A percentile compares a stretch with the other conserved stretches of the same genome.
Evolutionary conservation across 2,888 invertebrate genomes (phyloP).

Genomic region (Neuroscelio doddi): DNA sequence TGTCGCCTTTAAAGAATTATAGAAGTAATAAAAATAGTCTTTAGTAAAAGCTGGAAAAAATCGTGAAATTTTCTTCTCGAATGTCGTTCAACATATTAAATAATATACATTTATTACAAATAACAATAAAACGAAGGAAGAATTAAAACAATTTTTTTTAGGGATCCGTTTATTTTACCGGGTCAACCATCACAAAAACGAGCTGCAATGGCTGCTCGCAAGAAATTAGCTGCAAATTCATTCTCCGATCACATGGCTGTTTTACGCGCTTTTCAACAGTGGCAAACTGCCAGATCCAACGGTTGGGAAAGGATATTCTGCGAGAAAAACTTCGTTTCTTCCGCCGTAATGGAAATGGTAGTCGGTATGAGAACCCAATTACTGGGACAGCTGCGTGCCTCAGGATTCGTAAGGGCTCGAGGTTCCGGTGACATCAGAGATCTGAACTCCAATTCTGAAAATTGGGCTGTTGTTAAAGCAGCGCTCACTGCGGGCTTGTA

Average conservation of each 20-base stretch:
- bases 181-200: conserved; percentile 79
- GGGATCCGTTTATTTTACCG: conserved; percentile 87
- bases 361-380: conserved; percentile 88
- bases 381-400: conserved; percentile 83
- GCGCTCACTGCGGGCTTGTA: conserved; percentile 91
- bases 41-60: too few species aligned
- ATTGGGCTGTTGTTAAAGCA: conserved; percentile 93
- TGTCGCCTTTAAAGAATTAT: too few species aligned
- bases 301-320: conserved; percentile 83
- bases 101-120: conserved; percentile 5
- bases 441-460: conserved; percentile 87
- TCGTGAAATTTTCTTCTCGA: too few species aligned
- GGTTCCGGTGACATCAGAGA: conserved; percentile 82
- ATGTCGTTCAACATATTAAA: background rate
- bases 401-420: conserved; percentile 81
- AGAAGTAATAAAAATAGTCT: too few species aligned
- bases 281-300: conserved; percentile 76
- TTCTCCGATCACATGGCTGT: conserved; percentile 93
- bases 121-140: too few species aligned
- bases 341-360: conserved; percentile 92
- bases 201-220: conserved; percentile 77
- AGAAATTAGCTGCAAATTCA: conserved; percentile 82
- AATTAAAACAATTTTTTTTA: conserved; percentile 53
- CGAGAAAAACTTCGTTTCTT: conserved; percentile 82
- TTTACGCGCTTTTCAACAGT: conserved; percentile 84